Conservation (phyloP, 2,888 invertebrate genomes). For the Pachliopta kotzebuea region DNA sequence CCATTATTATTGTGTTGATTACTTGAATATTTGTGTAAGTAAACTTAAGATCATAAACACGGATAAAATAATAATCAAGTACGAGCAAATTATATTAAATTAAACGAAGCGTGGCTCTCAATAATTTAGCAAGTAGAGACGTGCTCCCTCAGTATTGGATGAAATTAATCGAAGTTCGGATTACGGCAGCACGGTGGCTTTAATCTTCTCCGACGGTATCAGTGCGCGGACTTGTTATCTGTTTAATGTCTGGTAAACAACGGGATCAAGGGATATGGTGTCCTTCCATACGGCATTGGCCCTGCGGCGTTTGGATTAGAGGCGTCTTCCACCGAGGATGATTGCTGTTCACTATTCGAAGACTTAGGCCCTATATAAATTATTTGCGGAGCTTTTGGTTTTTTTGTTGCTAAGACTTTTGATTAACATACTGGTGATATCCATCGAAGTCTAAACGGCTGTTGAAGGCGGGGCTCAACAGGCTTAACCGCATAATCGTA, state of each 20-base stretch:
- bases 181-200: slow-evolving; percentile 69
- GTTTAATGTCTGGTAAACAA: slow-evolving; percentile 82
- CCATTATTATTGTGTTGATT: no score
- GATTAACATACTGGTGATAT: not conserved
- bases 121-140: slow-evolving; percentile 36
- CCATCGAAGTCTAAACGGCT: slow-evolving; percentile 28
- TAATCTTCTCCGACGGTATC: slow-evolving; percentile 77
- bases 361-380: slow-evolving; percentile 41
- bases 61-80: slow-evolving; percentile 12
- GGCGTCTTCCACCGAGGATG: slow-evolving; percentile 58
- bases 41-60: slow-evolving; percentile 1
- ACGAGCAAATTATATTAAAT: slow-evolving; percentile 17
- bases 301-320: slow-evolving; percentile 74
- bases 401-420: not conserved
- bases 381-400: not conserved
- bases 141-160: slow-evolving; percentile 72
- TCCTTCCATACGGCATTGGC: slow-evolving; percentile 75
- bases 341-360: slow-evolving; percentile 63
- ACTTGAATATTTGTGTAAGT: not conserved
- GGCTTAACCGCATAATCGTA: slow-evolving; percentile 57
- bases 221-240: slow-evolving; percentile 80
- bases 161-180: slow-evolving; percentile 80
- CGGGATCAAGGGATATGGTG: slow-evolving; percentile 80
- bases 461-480: slow-evolving; percentile 41
- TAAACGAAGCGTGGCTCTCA: slow-evolving; percentile 27